Evolutionary conservation across 2,113 vertebrate species (phyloP).

Genomic region (Coreoperca whiteheadi): DNA sequence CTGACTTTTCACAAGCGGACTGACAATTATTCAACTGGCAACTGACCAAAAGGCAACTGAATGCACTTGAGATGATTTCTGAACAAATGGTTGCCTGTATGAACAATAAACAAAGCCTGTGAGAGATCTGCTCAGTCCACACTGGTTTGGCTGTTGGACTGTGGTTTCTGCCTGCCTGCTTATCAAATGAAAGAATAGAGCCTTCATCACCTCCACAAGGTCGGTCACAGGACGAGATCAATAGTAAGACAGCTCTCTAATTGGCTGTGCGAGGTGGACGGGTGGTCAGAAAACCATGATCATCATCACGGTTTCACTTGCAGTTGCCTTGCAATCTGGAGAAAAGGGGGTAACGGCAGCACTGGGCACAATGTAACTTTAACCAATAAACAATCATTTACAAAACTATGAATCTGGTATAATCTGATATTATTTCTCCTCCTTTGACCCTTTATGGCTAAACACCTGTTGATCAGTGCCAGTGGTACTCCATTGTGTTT

Average conservation of each 20-base stretch:
- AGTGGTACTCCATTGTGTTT: rapidly evolving
- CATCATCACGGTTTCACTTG: slow-evolving; percentile 16
- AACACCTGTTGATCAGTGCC: slow-evolving; percentile 5
- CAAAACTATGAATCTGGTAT: background rate
- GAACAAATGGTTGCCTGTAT: background rate
- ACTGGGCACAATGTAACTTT: background rate
- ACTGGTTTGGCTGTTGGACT: background rate
- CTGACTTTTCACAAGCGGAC: background rate
- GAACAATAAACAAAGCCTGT: background rate
- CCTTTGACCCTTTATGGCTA: background rate
- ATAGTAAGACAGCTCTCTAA: background rate
- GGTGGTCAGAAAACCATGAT: slow-evolving; percentile 12
- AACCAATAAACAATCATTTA: background rate
- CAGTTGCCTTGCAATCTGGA: background rate
- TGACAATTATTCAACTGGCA: background rate
- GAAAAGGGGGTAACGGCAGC: background rate
- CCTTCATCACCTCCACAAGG: slow-evolving; percentile 2
- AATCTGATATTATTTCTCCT: background rate
- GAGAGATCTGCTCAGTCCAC: background rate
- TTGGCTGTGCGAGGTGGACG: background rate
- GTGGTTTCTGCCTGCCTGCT: slow-evolving; percentile 29
- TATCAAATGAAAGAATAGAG: slow-evolving; percentile 35
- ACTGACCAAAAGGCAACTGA: background rate
- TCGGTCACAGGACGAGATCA: slow-evolving; percentile 24
- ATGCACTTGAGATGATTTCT: background rate